phyloP scores from a whole-genome alignment of 2,113 vertebrate genomes.

The Siphamia tubifer region DNA sequence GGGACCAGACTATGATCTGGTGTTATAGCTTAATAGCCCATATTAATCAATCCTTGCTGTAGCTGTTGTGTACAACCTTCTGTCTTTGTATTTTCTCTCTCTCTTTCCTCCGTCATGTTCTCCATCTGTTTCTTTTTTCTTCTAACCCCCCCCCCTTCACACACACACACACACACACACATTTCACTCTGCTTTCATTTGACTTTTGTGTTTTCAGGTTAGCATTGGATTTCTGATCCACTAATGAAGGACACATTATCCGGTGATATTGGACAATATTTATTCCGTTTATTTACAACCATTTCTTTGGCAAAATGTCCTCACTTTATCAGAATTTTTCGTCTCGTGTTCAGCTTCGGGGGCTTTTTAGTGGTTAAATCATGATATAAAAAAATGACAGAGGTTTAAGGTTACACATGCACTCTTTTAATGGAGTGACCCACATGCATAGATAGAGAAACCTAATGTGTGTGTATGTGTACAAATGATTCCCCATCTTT shows the following conservation, averaged over 20 bases:
- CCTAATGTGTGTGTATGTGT: background rate
- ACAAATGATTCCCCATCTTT: constrained; percentile 10
- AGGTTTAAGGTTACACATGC: background rate
- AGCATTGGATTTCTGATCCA: constrained; percentile 8
- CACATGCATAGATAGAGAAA: background rate
- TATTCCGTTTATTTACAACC: no score
- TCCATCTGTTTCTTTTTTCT: constrained; percentile 34
- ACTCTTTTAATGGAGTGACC: background rate
- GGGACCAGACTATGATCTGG: constrained; percentile 75
- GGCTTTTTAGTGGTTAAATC: background rate
- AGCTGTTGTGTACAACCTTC: constrained; percentile 48
- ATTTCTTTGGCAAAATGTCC: no score
- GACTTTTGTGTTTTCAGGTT: constrained; percentile 16
- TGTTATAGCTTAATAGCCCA: constrained; percentile 72
- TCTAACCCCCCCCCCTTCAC: background rate
- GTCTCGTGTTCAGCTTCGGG: no score
- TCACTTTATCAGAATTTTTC: background rate
- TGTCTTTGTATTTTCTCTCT: constrained; percentile 63
- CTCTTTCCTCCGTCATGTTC: constrained; percentile 34
- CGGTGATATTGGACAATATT: background rate
- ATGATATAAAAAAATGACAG: background rate
- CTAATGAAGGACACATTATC: background rate
- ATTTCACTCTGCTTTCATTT: background rate
- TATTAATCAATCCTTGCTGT: constrained; percentile 68
- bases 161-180: no score